Evolutionary conservation across 2,888 invertebrate species (phyloP).

Genomic region (Taenaris catops): DNA sequence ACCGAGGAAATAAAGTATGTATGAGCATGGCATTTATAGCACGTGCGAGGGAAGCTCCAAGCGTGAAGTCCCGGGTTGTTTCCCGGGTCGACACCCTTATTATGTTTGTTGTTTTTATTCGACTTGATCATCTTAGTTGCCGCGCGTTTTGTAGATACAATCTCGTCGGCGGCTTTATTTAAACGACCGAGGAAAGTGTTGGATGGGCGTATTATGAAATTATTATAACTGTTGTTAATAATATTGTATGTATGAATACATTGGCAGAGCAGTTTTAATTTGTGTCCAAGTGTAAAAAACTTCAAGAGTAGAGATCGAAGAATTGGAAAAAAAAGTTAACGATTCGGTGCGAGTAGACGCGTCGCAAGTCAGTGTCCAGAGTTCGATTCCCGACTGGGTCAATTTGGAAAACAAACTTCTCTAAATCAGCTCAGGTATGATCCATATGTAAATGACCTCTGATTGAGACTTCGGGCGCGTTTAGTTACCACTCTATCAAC

Average conservation of each 20-base stretch:
- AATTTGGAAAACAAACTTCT: too few relatives aligned
- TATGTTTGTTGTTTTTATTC: slow-evolving; percentile 24
- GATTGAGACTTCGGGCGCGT: too few relatives aligned
- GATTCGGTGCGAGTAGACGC: too few relatives aligned
- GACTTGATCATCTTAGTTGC: slow-evolving; percentile 25
- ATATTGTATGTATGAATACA: slow-evolving; percentile 1
- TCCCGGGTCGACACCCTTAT: slow-evolving; percentile 29
- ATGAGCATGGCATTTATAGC: slow-evolving; percentile 19
- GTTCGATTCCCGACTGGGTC: too few relatives aligned
- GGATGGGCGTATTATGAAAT: slow-evolving; percentile 3
- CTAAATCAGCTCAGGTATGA: too few relatives aligned
- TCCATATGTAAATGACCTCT: too few relatives aligned
- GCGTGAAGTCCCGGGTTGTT: slow-evolving; percentile 27
- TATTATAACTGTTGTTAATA: slow-evolving; percentile 7
- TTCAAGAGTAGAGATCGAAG: too few relatives aligned
- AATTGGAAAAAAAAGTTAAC: too few relatives aligned
- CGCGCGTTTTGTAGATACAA: slow-evolving; percentile 18
- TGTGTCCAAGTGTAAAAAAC: too few relatives aligned
- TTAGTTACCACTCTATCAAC: too few relatives aligned
- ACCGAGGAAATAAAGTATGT: slow-evolving; percentile 23
- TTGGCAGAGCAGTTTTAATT: too few relatives aligned
- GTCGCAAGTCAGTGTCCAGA: too few relatives aligned
- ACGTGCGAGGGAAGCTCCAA: slow-evolving; percentile 23
- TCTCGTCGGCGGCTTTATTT: slow-evolving; percentile 8
- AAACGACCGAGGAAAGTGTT: slow-evolving; percentile 5